These are phyloP conservation scores for Phenganax stokvisi DNA, from an alignment of 92 coral and sea anemone genomes.

Conservation along the genomic window DNA sequence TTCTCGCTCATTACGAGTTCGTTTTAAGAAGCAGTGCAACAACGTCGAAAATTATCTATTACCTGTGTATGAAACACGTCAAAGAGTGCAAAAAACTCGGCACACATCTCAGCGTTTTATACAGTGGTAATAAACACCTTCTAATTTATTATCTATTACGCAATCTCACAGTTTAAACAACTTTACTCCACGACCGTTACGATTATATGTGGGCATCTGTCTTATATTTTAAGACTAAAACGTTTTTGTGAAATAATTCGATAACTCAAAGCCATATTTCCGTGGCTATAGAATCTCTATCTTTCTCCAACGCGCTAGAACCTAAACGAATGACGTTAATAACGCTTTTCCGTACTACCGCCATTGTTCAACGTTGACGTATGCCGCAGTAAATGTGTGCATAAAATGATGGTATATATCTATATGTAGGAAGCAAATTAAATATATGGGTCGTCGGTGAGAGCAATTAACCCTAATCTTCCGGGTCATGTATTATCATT, in stretches of 20 bases:
- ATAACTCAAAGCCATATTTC: neutral
- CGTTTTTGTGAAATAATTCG: neutral
- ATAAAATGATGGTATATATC: neutral
- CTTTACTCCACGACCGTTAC: no score
- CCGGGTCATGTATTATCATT: constrained; percentile 11
- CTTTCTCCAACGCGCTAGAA: constrained; percentile 4
- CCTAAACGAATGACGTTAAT: constrained; percentile 5
- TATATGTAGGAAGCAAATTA: constrained; percentile 4
- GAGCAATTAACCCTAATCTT: constrained; percentile 5
- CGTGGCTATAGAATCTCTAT: neutral
- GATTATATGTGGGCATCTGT: neutral
- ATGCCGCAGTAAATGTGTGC: neutral
- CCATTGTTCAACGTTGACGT: constrained; percentile 3
- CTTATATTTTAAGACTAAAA: neutral
- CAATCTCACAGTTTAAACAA: no score
- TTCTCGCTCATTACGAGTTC: no score
- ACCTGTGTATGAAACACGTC: no score
- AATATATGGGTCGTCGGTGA: neutral
- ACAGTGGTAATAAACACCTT: no score
- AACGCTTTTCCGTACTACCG: neutral
- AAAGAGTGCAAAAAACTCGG: no score
- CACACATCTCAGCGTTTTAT: no score
- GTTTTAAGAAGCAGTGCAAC: no score
- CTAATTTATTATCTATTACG: no score
- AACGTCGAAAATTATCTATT: no score